Percentiles rank a stretch among this genome's conserved stretches.
Evolutionary conservation across 2,888 invertebrate genomes (phyloP).

Genomic region (Drosophila pegasa): DNA sequence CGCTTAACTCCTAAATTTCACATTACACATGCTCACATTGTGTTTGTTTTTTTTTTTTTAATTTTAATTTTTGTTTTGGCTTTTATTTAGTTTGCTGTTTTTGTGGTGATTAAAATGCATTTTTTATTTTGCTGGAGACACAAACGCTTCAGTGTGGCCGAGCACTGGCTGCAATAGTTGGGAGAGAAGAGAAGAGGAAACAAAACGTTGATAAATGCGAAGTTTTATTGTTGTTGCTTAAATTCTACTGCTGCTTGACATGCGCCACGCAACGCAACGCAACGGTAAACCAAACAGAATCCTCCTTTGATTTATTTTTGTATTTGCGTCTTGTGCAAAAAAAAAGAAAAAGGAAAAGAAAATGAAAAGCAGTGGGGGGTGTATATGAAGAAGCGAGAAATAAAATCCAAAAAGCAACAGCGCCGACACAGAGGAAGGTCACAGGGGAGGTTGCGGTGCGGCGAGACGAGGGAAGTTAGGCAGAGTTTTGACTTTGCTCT

Average conservation of each 20-base stretch:
- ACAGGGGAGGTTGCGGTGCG: background rate
- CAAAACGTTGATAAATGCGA: slow-evolving; percentile 22
- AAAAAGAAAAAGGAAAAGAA: slow-evolving; percentile 40
- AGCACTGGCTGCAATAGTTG: slow-evolving; percentile 59
- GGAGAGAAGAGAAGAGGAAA: slow-evolving; percentile 29
- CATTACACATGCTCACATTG: slow-evolving; percentile 73
- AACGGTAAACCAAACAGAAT: slow-evolving; percentile 63
- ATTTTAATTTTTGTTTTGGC: slow-evolving; percentile 8
- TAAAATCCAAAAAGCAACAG: slow-evolving; percentile 76
- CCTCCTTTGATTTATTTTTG: slow-evolving; percentile 31
- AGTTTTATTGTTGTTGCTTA: slow-evolving; percentile 17
- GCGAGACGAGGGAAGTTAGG: slow-evolving; percentile 1
- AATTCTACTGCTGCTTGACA: slow-evolving; percentile 24
- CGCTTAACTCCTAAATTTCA: slow-evolving; percentile 73
- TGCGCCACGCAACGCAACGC: slow-evolving; percentile 52
- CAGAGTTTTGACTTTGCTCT: slow-evolving; percentile 50
- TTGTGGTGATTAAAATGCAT: slow-evolving; percentile 57
- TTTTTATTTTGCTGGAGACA: slow-evolving; percentile 35
- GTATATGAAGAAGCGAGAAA: slow-evolving; percentile 43
- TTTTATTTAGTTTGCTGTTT: slow-evolving; percentile 27
- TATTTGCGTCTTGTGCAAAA: slow-evolving; percentile 26
- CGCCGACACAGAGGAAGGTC: slow-evolving; percentile 43
- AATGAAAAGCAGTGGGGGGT: slow-evolving; percentile 16
- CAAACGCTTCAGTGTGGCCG: slow-evolving; percentile 45
- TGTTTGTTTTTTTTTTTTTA: slow-evolving; percentile 24